Evolutionary conservation across 64 coral and sea anemone genomes (phyloP).

Genomic region (Trachythela sp.): DNA sequence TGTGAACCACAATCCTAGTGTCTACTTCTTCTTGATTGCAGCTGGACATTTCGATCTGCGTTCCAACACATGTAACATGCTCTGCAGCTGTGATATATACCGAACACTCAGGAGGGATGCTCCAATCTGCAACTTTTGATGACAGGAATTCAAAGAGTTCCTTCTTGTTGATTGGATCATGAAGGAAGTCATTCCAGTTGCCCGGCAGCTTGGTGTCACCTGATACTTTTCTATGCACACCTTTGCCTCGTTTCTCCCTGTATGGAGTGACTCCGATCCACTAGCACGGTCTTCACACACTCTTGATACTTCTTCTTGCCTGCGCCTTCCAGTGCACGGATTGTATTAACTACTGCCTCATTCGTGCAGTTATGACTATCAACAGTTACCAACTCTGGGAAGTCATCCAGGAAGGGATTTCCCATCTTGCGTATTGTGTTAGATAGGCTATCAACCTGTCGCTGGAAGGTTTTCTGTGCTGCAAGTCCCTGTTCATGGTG

Average conservation of each 20-base stretch:
- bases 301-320: constrained; percentile 41
- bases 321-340: constrained; percentile 26
- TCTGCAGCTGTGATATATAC: constrained; percentile 16
- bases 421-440: no score
- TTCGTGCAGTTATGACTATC: constrained; percentile 55
- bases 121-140: not conserved
- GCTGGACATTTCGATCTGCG: not conserved
- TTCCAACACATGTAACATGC: not conserved
- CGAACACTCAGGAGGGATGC: not conserved
- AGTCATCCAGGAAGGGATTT: constrained; percentile 65
- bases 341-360: constrained; percentile 25
- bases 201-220: no score
- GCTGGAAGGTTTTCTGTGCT: constrained; percentile 62
- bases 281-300: constrained; percentile 25
- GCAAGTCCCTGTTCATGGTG: constrained; percentile 48
- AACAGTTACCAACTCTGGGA: constrained; percentile 53
- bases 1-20: constrained; percentile 49
- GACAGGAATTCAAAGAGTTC: not conserved
- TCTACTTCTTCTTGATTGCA: not conserved
- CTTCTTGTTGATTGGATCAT: no score
- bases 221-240: no score
- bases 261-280: constrained; percentile 31
- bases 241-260: not conserved
- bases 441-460: constrained; percentile 55
- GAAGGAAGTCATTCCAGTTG: no score